phyloP scores from a whole-genome alignment of 2,113 vertebrate species.

The Butastur rufipennis region DNA sequence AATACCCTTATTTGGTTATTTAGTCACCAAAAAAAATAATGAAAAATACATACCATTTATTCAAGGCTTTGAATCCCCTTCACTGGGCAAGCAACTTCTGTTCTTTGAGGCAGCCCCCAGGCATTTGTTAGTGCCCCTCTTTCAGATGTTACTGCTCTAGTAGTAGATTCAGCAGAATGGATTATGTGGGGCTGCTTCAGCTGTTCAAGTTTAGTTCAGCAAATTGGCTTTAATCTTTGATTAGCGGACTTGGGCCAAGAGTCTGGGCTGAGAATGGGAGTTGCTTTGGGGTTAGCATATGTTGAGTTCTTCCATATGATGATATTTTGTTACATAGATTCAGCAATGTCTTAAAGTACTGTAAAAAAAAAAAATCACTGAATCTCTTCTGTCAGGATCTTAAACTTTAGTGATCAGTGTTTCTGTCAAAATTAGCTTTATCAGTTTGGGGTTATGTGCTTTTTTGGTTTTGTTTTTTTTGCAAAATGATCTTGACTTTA shows the following conservation, averaged over 20 bases:
- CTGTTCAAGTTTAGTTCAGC: not conserved
- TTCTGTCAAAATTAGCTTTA: not conserved
- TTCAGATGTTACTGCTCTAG: not conserved
- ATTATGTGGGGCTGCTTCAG: not conserved
- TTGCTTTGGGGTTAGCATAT: not conserved
- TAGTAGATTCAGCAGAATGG: not conserved
- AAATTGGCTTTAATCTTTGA: not conserved
- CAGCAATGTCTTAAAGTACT: not conserved
- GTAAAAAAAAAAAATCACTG: not conserved
- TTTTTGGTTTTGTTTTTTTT: not conserved
- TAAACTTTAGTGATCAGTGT: not conserved
- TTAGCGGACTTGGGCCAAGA: not conserved
- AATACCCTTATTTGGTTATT: not conserved
- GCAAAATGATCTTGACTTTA: not conserved
- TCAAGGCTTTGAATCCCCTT: not conserved
- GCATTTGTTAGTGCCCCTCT: not conserved
- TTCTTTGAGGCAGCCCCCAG: not conserved
- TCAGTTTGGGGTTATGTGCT: not conserved
- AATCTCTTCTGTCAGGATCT: not conserved
- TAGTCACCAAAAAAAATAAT: not conserved
- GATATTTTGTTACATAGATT: not conserved
- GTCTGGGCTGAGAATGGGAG: not conserved
- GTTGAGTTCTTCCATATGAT: not conserved
- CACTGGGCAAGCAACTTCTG: not conserved
- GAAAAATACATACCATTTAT: not conserved